phyloP scores from a whole-genome alignment of 2,888 invertebrate species.

The Pseudolycoriella hygida region DNA sequence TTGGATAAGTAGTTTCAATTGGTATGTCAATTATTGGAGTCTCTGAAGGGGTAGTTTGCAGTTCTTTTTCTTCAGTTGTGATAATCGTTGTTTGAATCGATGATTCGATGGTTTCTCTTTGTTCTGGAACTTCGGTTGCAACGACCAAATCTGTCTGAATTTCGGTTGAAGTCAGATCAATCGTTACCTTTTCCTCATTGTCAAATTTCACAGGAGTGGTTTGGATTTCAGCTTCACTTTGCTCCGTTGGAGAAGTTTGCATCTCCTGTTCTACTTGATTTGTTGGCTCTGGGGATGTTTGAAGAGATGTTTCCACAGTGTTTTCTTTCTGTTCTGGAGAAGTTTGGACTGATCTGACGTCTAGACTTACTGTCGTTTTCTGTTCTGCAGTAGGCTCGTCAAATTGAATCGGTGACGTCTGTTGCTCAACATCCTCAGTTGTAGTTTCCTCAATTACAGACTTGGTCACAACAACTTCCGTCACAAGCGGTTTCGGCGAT shows the following conservation, averaged over 20 bases:
- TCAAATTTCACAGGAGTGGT: conserved; percentile 11
- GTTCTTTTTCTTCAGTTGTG: conserved; percentile 11
- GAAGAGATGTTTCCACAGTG: conserved; percentile 18
- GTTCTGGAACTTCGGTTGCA: conserved; percentile 19
- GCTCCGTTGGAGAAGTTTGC: conserved; percentile 22
- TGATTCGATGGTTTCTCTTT: neutral
- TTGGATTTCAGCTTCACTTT: conserved; percentile 21
- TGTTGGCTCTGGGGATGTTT: conserved; percentile 19
- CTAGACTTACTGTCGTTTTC: conserved; percentile 20
- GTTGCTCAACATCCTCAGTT: conserved; percentile 25
- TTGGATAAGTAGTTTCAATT: conserved; percentile 5
- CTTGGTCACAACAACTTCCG: conserved; percentile 30
- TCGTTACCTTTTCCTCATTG: conserved; percentile 18
- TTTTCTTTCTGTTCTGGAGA: conserved; percentile 20
- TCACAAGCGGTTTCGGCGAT: conserved; percentile 35
- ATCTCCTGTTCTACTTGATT: conserved; percentile 18
- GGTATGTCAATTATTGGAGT: conserved; percentile 4
- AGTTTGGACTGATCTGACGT: conserved; percentile 32
- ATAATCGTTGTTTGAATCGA: conserved; percentile 6
- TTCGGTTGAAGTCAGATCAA: conserved; percentile 9
- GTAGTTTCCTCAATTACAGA: conserved; percentile 25
- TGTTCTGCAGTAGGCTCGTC: conserved; percentile 14
- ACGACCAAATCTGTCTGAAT: conserved; percentile 28
- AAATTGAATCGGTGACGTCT: conserved; percentile 33
- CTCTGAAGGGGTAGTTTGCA: conserved; percentile 19